A percentile compares a stretch with the other conserved stretches of the same genome.
Conservation (phyloP, 2,113 vertebrate species). For the Tachysurus fulvidraco region DNA sequence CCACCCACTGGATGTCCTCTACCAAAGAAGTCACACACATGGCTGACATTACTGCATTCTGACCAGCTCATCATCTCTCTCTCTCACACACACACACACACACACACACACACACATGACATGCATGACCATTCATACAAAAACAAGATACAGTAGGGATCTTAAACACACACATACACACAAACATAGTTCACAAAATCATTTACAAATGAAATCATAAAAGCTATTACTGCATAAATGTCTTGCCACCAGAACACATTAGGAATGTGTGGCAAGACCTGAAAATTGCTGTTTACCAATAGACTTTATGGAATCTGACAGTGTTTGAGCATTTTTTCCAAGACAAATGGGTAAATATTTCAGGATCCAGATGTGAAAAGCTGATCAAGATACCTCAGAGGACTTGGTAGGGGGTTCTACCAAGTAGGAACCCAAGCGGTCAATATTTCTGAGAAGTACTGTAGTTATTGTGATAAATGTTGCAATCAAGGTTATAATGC, state of each 20-base stretch:
- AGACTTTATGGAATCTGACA: background rate
- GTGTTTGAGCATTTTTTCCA: background rate
- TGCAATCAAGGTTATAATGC: background rate
- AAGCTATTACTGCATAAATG: background rate
- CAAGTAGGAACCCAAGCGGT: background rate
- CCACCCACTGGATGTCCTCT: slow-evolving; percentile 1
- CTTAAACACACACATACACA: background rate
- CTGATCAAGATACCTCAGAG: background rate
- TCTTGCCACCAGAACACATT: background rate
- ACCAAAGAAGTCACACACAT: slow-evolving; percentile 50
- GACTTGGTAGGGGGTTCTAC: background rate
- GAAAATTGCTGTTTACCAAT: background rate
- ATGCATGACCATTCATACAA: slow-evolving; percentile 1
- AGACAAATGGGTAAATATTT: background rate
- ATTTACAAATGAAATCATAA: background rate
- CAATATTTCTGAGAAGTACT: background rate
- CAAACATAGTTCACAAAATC: background rate
- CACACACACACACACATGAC: background rate
- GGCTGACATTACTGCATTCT: slow-evolving; percentile 41
- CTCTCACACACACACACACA: background rate
- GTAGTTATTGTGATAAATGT: background rate
- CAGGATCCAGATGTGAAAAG: background rate
- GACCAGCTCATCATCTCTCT: slow-evolving; percentile 36
- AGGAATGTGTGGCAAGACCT: background rate
- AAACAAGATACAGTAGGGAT: background rate